Conservation (phyloP, 2,113 vertebrate genomes). For the Tenrec ecaudatus region DNA sequence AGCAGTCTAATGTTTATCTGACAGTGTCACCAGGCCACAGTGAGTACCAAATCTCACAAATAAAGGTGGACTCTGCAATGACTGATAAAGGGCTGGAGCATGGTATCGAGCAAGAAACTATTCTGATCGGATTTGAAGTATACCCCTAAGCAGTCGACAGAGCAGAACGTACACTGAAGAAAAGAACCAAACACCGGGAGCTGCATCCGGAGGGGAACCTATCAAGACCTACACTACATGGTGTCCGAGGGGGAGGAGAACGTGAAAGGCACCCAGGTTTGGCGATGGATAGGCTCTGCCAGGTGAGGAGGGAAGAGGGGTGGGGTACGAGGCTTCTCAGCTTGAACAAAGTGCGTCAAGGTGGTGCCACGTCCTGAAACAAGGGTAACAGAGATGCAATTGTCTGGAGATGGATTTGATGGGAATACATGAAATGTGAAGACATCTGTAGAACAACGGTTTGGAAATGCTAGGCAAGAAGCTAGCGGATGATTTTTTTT, state of each 20-base stretch:
- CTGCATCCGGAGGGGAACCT: neutral
- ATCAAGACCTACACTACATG: neutral
- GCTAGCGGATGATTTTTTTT: neutral
- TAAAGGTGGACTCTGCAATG: neutral
- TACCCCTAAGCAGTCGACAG: neutral
- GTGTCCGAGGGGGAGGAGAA: neutral
- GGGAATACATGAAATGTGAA: neutral
- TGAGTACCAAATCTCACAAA: neutral
- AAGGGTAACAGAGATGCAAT: neutral
- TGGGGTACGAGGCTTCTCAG: neutral
- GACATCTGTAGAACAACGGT: neutral
- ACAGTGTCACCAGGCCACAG: neutral
- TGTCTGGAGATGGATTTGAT: neutral
- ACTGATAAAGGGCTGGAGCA: neutral
- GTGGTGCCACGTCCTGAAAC: neutral
- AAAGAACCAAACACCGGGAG: neutral
- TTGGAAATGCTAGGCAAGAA: slow-evolving; percentile 19
- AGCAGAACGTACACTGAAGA: neutral
- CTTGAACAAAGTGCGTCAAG: neutral
- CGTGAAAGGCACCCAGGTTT: neutral
- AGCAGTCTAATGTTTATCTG: too few species aligned
- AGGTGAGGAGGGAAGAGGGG: neutral
- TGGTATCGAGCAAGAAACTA: neutral
- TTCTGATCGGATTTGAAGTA: neutral
- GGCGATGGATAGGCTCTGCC: neutral